Base-by-base conservation (phyloP, 2,113 vertebrate species). In the Apeltes quadracus region DNA sequence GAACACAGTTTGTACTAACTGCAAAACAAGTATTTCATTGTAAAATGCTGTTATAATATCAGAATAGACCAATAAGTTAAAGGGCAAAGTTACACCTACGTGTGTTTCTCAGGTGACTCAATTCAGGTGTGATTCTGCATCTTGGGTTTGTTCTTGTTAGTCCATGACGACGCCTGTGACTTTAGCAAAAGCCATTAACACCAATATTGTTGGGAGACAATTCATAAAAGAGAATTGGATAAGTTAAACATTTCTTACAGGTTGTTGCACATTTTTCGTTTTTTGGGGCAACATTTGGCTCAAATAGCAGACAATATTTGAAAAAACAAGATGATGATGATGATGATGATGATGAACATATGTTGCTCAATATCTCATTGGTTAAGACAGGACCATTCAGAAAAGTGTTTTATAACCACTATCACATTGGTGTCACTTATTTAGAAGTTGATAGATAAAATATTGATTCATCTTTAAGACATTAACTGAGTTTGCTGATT, bases 101-200 rank as follows among this genome's bases (percentile, higher is more conserved):
- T 51, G 16, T 66, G 7, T 34, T 6, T 56, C 22, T 65, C 22
- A 4, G 7, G 36, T 5, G n/a, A 55, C 14, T 32, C 14, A 48
- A 63, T 50, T 48, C 3, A 25, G 59, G 38, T 46, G 63, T 61
- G 53, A 27, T 50, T 13, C 22, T 68, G 71, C 3, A 20, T 46
- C 22, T 23, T 48, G 67, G 41, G 38, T 68, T 23, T n/a, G 39
- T 27, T 53, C 18, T 63, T 39, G 5, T 66, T 43, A 39, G 54
- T 62, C 32, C 25, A 43, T 59, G 4, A 12, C 57, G 63, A 87
- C 76, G 82, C 76, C 79, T 82, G 7, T 23, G 13, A 84, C 51
- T 7, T 23, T 11, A 64, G 54, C 32, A 16, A 23, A 43, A 25
- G 36, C 38, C 50, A 65, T 56, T 23, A 48, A 57, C 25, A 53